A percentile compares a stretch with the other conserved stretches of the same genome.
Conservation (phyloP, 1,140 invertebrate genomes). For the Nasonia giraulti region DNA sequence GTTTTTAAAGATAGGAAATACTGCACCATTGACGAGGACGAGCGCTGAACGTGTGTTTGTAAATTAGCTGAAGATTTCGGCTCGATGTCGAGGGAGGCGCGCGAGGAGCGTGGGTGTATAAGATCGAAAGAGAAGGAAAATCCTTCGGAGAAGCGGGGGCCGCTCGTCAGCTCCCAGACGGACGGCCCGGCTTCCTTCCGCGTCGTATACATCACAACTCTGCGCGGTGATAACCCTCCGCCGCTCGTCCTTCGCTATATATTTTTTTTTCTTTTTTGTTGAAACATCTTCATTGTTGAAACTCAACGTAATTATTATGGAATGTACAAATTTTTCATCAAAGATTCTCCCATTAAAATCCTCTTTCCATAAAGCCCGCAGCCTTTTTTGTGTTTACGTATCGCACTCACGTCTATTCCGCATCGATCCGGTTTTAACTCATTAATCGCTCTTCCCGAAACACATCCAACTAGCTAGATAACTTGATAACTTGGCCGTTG, state of each 20-base stretch:
- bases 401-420: conserved; percentile 21
- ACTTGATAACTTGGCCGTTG: conserved; percentile 11
- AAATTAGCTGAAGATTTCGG: background rate
- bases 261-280: conserved; percentile 16
- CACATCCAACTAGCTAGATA: conserved; percentile 37
- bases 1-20: conserved; percentile 63
- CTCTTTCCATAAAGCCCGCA: conserved; percentile 16
- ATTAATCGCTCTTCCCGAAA: conserved; percentile 30
- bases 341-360: conserved; percentile 37
- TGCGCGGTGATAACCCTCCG: conserved; percentile 1
- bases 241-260: background rate
- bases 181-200: background rate
- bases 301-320: conserved; percentile 77
- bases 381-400: background rate
- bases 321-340: conserved; percentile 79
- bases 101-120: background rate
- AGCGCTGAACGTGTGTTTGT: conserved; percentile 53
- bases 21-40: conserved; percentile 62
- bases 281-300: conserved; percentile 1
- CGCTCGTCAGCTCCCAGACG: background rate
- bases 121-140: conserved; percentile 6
- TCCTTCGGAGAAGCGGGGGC: background rate
- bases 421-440: conserved; percentile 8
- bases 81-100: background rate
- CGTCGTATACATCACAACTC: background rate